A percentile compares a stretch with the other conserved stretches of the same genome.
Evolutionary conservation across 2,888 invertebrate genomes (phyloP).

Genomic region (Athalia circularis): DNA sequence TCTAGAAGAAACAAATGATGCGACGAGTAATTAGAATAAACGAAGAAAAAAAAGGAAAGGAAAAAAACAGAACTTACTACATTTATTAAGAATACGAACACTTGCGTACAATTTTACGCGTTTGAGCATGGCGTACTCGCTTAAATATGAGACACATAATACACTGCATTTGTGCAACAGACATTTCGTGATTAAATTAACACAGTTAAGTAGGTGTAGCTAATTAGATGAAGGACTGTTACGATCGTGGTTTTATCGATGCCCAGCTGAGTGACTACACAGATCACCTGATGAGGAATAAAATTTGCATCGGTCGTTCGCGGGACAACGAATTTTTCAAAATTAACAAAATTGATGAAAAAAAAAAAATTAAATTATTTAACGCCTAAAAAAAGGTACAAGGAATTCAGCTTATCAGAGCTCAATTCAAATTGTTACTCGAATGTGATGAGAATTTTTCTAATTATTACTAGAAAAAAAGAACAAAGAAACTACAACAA

Average conservation of each 20-base stretch:
- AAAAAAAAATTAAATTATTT: neutral
- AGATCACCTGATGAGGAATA: constrained; percentile 1
- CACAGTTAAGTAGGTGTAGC: constrained; percentile 59
- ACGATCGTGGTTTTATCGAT: constrained; percentile 42
- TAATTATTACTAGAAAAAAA: neutral
- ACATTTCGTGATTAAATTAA: constrained; percentile 36
- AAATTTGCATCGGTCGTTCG: constrained; percentile 25
- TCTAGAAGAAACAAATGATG: neutral
- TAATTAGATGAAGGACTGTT: constrained; percentile 55
- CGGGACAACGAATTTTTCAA: constrained; percentile 42
- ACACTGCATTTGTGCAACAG: constrained; percentile 36
- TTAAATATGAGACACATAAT: neutral
- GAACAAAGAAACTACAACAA: neutral
- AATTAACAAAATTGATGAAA: neutral
- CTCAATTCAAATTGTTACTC: constrained; percentile 8
- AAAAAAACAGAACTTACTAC: neutral
- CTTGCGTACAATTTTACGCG: constrained; percentile 11
- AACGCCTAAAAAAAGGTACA: neutral
- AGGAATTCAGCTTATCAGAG: neutral
- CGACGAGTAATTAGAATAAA: neutral
- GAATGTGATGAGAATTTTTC: constrained; percentile 12
- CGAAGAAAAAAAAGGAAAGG: neutral
- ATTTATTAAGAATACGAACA: too few species aligned
- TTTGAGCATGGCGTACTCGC: neutral
- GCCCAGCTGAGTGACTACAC: constrained; percentile 2